phyloP scores from a whole-genome alignment of 2,888 invertebrate species.

The Antheraea assamensis region DNA sequence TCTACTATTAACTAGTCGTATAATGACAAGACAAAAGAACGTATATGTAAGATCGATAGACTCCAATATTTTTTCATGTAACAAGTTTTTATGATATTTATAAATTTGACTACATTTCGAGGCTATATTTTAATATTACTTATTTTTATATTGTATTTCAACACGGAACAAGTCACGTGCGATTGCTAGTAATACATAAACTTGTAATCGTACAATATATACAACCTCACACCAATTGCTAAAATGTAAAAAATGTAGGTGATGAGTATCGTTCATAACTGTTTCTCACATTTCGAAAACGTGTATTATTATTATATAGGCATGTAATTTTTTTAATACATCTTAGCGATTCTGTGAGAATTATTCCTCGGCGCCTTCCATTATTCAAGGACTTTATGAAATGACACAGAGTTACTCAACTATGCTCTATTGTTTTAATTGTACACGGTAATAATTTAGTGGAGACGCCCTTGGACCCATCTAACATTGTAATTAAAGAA shows the following conservation, averaged over 20 bases:
- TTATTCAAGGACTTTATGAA: slow-evolving; percentile 63
- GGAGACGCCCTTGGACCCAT: slow-evolving; percentile 49
- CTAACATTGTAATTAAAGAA: slow-evolving; percentile 41
- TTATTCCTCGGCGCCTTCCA: slow-evolving; percentile 38
- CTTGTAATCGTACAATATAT: not conserved
- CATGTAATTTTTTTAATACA: slow-evolving; percentile 11
- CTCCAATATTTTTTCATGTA: no score
- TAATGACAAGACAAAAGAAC: no score
- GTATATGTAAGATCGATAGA: no score
- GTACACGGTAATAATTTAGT: slow-evolving; percentile 35
- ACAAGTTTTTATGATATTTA: no score
- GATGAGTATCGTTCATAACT: slow-evolving; percentile 2
- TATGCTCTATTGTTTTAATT: slow-evolving; percentile 55
- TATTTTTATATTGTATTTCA: no score
- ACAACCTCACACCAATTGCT: not conserved
- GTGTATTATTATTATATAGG: not conserved
- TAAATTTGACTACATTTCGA: no score
- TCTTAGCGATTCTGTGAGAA: slow-evolving; percentile 61
- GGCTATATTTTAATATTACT: no score
- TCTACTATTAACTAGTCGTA: no score
- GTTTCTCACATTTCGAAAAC: slow-evolving; percentile 7
- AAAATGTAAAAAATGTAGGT: not conserved
- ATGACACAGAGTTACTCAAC: slow-evolving; percentile 63
- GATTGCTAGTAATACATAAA: no score
- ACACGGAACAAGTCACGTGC: no score